phyloP scores from a whole-genome alignment of 35 echinoderm and acorn worm species.

The Chiridota heheva region DNA sequence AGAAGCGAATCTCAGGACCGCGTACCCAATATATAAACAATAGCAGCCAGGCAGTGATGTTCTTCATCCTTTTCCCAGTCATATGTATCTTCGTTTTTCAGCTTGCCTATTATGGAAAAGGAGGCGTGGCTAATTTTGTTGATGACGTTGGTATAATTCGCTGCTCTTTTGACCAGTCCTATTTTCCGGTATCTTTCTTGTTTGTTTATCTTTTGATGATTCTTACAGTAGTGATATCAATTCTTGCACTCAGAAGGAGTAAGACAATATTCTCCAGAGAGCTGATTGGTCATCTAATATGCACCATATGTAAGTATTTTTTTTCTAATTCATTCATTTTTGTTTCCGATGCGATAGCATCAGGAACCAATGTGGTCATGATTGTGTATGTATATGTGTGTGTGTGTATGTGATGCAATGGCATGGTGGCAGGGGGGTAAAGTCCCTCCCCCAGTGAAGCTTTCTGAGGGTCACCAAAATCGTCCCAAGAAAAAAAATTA shows the following conservation, averaged over 20 bases:
- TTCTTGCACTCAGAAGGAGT: conserved; percentile 12
- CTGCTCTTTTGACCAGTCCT: conserved; percentile 13
- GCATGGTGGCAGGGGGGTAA: too few species aligned
- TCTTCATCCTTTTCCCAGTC: conserved; percentile 14
- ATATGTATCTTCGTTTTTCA: not conserved
- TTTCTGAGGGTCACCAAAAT: too few species aligned
- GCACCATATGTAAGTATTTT: conserved; percentile 29
- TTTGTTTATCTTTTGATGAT: conserved; percentile 24
- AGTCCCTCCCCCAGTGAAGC: too few species aligned
- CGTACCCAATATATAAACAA: conserved; percentile 45
- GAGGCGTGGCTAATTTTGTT: not conserved
- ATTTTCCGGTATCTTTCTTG: conserved; percentile 21
- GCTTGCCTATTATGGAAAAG: too few species aligned
- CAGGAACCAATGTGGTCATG: too few species aligned
- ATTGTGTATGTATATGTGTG: too few species aligned
- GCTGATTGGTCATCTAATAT: not conserved
- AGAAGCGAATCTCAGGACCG: conserved; percentile 55
- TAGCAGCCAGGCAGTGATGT: conserved; percentile 25
- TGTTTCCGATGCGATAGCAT: too few species aligned
- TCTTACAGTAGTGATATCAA: conserved; percentile 3
- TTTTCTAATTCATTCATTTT: too few species aligned
- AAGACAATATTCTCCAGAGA: conserved; percentile 29
- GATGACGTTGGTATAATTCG: not conserved
- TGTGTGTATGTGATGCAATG: too few species aligned
- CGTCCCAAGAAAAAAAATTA: too few species aligned